These are phyloP conservation scores for Toxotes chatareus DNA, from an alignment of 2,113 vertebrate species.

Conservation along the genomic window DNA sequence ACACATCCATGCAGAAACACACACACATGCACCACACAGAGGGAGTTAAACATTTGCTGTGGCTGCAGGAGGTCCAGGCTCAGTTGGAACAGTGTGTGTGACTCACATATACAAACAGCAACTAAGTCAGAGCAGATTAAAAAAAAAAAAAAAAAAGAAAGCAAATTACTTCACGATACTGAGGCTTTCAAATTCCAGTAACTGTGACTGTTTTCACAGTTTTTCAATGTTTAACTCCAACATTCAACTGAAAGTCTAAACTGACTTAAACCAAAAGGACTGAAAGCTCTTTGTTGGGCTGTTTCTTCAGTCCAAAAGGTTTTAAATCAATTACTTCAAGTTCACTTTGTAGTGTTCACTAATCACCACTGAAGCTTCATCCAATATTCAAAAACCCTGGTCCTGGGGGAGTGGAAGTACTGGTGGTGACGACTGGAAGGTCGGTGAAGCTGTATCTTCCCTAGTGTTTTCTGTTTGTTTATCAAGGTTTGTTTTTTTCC, in stretches of 20 bases:
- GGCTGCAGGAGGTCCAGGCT: constrained; percentile 45
- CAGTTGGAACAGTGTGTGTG: constrained; percentile 23
- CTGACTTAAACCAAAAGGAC: not conserved
- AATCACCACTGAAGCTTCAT: not conserved
- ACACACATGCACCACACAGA: not conserved
- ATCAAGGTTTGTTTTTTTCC: not conserved
- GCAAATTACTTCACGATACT: not conserved
- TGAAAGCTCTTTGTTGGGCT: not conserved
- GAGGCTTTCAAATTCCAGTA: not conserved
- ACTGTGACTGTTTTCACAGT: not conserved
- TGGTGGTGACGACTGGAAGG: constrained; percentile 6
- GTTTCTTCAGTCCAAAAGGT: not conserved
- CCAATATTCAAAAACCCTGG: not conserved
- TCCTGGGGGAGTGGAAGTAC: not conserved
- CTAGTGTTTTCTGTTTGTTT: not conserved
- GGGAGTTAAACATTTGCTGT: constrained; percentile 43
- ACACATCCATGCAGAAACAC: not conserved
- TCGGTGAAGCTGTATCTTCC: not conserved
- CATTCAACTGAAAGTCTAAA: not conserved
- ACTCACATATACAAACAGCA: constrained; percentile 15
- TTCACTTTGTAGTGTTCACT: not conserved
- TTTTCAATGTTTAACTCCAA: not conserved
- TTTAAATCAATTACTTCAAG: not conserved
- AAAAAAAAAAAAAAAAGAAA: not conserved
- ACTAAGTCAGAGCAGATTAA: constrained; percentile 11